Conservation (phyloP, 1,140 invertebrate species). For the Solenopsis invicta region DNA sequence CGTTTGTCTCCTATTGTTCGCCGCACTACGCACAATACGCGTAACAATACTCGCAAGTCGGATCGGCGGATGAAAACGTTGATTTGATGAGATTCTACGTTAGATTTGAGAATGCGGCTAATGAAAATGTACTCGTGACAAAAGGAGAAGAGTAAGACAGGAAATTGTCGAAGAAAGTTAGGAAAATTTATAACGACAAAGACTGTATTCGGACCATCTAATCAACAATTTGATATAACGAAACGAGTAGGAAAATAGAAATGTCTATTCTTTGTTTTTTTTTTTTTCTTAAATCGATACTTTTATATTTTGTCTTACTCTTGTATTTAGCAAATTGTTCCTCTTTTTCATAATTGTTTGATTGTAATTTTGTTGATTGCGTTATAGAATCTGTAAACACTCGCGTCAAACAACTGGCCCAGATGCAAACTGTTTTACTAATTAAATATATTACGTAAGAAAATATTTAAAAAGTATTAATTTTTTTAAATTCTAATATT, state of each 20-base stretch:
- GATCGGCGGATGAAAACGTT: conserved; percentile 35
- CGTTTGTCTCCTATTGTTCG: conserved; percentile 57
- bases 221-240: not conserved
- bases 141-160: not conserved
- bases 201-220: not conserved
- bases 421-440: too few relatives aligned
- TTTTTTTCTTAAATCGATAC: not conserved
- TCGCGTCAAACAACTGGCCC: too few relatives aligned
- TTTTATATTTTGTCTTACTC: not conserved
- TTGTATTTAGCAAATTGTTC: not conserved
- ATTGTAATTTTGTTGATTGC: not conserved
- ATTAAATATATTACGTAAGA: too few relatives aligned
- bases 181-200: not conserved
- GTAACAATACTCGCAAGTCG: conserved; percentile 34
- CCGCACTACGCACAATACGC: conserved; percentile 20
- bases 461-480: too few relatives aligned
- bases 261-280: too few relatives aligned
- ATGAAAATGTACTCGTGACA: conserved; percentile 16
- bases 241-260: not conserved
- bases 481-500: too few relatives aligned
- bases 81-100: conserved; percentile 39
- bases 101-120: not conserved
- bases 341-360: not conserved
- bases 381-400: not conserved
- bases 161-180: not conserved